A percentile compares a stretch with the other conserved stretches of the same genome.
Conservation (phyloP, 2,113 vertebrate genomes). For the Mellivora capensis region DNA sequence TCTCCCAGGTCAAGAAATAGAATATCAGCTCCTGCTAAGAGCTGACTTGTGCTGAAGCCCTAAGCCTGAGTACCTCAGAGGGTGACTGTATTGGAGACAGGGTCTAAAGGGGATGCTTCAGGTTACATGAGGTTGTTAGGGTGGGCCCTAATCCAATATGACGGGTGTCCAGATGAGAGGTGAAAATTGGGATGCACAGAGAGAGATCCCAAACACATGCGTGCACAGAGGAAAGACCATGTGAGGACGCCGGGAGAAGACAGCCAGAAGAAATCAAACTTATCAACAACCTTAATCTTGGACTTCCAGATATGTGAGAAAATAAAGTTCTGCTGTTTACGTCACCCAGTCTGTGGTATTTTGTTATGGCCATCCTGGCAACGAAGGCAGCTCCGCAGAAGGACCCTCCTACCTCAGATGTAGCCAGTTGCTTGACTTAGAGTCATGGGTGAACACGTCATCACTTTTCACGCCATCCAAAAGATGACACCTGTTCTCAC, state of each 20-base stretch:
- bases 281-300: background rate
- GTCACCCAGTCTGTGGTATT: background rate
- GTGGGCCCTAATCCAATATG: background rate
- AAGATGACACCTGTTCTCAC: background rate
- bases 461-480: background rate
- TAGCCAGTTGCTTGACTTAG: background rate
- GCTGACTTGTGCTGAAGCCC: background rate
- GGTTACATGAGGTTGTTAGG: background rate
- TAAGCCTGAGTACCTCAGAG: background rate
- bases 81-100: background rate
- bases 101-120: background rate
- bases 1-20: background rate
- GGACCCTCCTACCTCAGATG: background rate
- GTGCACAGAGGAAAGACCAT: background rate
- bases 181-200: background rate
- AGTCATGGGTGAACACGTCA: background rate
- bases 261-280: background rate
- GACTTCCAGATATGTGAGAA: background rate
- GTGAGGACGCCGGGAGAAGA: background rate
- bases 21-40: background rate
- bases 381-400: background rate
- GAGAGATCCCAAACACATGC: background rate
- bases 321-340: background rate
- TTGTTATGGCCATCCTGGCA: background rate
- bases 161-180: background rate